phyloP scores from a whole-genome alignment of 2,888 invertebrate genomes.

The Hypomecis atomaria region DNA sequence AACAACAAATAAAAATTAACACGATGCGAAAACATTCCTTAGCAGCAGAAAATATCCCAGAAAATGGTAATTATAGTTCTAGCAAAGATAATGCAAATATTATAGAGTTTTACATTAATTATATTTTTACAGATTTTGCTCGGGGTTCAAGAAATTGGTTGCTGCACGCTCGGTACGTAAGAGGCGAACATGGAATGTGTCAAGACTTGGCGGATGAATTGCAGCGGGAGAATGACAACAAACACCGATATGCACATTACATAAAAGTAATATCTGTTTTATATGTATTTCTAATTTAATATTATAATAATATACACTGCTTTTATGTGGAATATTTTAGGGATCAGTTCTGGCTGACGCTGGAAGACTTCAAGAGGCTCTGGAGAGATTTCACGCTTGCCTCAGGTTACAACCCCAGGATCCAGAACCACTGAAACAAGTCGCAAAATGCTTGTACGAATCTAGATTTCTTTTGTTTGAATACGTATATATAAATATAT shows the following conservation, averaged over 20 bases:
- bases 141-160: slow-evolving; percentile 71
- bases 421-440: slow-evolving; percentile 91
- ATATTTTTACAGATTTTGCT: slow-evolving; percentile 53
- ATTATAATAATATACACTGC: too few species aligned
- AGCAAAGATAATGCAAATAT: neutral
- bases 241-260: slow-evolving; percentile 73
- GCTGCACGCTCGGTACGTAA: slow-evolving; percentile 75
- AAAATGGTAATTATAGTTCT: slow-evolving; percentile 39
- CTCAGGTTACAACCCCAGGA: slow-evolving; percentile 90
- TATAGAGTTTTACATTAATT: neutral
- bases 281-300: too few species aligned
- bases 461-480: slow-evolving; percentile 7
- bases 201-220: slow-evolving; percentile 69
- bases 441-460: slow-evolving; percentile 91
- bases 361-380: slow-evolving; percentile 92
- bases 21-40: slow-evolving; percentile 44
- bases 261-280: slow-evolving; percentile 60
- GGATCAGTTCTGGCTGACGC: slow-evolving; percentile 91
- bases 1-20: neutral
- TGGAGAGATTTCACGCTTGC: slow-evolving; percentile 92
- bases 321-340: slow-evolving; percentile 63
- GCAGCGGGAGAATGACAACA: slow-evolving; percentile 64
- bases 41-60: slow-evolving; percentile 40
- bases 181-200: slow-evolving; percentile 73
- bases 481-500: too few species aligned